Conservation (phyloP, 2,888 invertebrate genomes). For the Microctonus brassicae region DNA sequence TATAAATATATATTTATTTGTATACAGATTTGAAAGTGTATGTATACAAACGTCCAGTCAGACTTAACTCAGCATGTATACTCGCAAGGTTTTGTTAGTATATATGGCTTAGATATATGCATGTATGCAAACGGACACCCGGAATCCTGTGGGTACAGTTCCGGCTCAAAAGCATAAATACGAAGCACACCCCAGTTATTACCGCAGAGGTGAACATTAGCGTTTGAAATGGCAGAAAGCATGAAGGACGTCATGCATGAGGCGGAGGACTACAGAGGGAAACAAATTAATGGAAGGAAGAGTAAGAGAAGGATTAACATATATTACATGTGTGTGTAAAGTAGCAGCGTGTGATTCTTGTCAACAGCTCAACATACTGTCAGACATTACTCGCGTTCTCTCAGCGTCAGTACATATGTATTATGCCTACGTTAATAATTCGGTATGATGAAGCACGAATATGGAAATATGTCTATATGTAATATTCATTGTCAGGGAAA, state of each 20-base stretch:
- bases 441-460: too few species aligned
- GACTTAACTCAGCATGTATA: background rate
- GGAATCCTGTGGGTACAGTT: conserved; percentile 25
- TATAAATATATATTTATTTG: background rate
- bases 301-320: background rate
- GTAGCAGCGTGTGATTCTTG: background rate
- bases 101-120: conserved; percentile 32
- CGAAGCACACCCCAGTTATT: conserved; percentile 23
- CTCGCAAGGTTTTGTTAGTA: conserved; percentile 6
- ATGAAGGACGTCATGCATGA: background rate
- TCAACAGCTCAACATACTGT: background rate
- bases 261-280: conserved; percentile 4
- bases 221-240: background rate
- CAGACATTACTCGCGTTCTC: background rate
- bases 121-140: conserved; percentile 31
- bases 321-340: background rate
- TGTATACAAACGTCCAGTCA: background rate
- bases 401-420: too few species aligned
- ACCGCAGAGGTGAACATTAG: conserved; percentile 16
- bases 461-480: too few species aligned
- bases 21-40: background rate
- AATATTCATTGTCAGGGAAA: too few species aligned
- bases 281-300: background rate
- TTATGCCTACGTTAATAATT: background rate
- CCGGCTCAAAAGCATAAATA: conserved; percentile 32